Percentiles rank a stretch among this genome's conserved stretches.
Conservation (phyloP, 2,888 invertebrate genomes). For the Tetheella fluctuosa region DNA sequence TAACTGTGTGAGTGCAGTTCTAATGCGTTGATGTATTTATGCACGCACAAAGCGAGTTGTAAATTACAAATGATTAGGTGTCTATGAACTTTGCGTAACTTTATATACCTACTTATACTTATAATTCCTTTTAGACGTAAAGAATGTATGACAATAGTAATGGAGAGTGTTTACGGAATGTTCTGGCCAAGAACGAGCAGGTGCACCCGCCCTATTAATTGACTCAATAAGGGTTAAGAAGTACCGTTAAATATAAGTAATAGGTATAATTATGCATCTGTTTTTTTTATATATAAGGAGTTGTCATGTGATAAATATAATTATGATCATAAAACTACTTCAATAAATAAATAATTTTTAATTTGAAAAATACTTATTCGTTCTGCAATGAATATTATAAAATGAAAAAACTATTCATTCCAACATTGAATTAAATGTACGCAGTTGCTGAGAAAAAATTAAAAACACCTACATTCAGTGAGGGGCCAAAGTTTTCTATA, state of each 20-base stretch:
- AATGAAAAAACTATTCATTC: too few relatives aligned
- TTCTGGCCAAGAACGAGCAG: neutral
- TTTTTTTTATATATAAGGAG: neutral
- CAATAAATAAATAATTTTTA: neutral
- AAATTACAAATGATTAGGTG: slow-evolving; percentile 16
- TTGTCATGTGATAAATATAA: slow-evolving; percentile 1
- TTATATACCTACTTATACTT: slow-evolving; percentile 9
- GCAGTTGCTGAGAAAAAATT: too few relatives aligned
- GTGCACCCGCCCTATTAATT: neutral
- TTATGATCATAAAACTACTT: neutral
- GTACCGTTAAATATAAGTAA: slow-evolving; percentile 8
- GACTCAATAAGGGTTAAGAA: slow-evolving; percentile 9
- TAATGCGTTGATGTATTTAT: slow-evolving; percentile 59
- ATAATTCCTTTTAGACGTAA: slow-evolving; percentile 3
- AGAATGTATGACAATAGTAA: slow-evolving; percentile 8
- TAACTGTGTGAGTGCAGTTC: slow-evolving; percentile 55
- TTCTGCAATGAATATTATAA: too few relatives aligned
- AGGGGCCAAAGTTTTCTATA: too few relatives aligned
- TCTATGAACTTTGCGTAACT: neutral
- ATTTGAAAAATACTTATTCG: too few relatives aligned
- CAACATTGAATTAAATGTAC: too few relatives aligned
- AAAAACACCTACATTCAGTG: too few relatives aligned
- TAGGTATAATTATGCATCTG: neutral
- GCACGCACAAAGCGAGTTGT: slow-evolving; percentile 47
- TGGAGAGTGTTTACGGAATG: slow-evolving; percentile 3